phyloP scores from a whole-genome alignment of 1,140 invertebrate genomes.

The Bicyclus anynana region DNA sequence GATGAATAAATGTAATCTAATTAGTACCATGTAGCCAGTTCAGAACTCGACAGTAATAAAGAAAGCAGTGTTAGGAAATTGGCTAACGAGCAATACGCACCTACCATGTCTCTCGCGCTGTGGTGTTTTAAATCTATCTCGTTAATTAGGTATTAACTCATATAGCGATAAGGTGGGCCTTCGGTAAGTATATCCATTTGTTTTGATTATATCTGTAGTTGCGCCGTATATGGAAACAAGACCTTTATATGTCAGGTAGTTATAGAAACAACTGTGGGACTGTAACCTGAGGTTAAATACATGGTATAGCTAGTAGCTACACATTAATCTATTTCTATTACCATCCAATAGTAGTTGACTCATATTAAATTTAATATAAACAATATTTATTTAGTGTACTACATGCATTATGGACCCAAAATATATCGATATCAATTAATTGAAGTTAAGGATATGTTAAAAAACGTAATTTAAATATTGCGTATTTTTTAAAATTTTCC shows the following conservation, averaged over 20 bases:
- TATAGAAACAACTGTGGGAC: slow-evolving; percentile 3
- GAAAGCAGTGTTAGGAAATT: too few species aligned
- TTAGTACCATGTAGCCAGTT: too few species aligned
- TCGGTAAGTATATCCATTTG: slow-evolving; percentile 1
- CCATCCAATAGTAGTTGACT: too few species aligned
- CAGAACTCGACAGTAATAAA: too few species aligned
- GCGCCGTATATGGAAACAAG: slow-evolving; percentile 4
- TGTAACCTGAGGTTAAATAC: slow-evolving; percentile 1
- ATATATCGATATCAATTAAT: too few species aligned
- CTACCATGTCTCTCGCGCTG: background rate
- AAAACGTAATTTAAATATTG: too few species aligned
- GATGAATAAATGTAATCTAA: too few species aligned
- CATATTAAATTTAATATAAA: too few species aligned
- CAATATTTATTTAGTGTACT: too few species aligned
- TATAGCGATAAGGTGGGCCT: slow-evolving; percentile 4
- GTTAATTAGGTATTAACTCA: slow-evolving; percentile 6
- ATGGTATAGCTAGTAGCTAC: background rate
- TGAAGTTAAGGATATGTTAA: too few species aligned
- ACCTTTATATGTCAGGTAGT: slow-evolving; percentile 7
- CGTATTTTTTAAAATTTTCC: too few species aligned
- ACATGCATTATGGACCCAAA: too few species aligned
- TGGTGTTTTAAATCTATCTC: background rate
- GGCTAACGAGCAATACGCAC: background rate
- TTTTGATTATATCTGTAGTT: slow-evolving; percentile 6
- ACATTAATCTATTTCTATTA: background rate